phyloP scores from a whole-genome alignment of 2,113 vertebrate species.

The Apus apus region DNA sequence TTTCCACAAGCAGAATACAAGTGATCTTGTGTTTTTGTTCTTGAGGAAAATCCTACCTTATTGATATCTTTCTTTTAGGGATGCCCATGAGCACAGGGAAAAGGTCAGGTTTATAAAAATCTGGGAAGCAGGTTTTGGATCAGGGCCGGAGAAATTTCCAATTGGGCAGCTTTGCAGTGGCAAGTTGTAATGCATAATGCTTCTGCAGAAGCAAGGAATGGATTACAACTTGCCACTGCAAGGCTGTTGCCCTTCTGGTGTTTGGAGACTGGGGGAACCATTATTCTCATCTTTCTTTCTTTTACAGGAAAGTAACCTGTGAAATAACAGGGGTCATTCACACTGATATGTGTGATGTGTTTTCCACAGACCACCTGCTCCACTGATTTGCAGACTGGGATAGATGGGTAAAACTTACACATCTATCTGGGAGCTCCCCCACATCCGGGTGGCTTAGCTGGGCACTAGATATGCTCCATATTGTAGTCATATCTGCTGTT shows the following conservation, averaged over 20 bases:
- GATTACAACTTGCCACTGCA: neutral
- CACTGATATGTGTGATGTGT: rapidly evolving
- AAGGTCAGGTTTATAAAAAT: neutral
- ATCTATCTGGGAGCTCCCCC: neutral
- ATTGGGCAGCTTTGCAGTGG: too few species aligned
- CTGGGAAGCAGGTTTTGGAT: neutral
- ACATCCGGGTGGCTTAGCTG: neutral
- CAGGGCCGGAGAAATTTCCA: neutral
- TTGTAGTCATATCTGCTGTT: neutral
- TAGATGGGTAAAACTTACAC: neutral
- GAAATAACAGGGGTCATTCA: neutral
- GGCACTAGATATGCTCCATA: neutral
- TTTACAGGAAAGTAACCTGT: neutral
- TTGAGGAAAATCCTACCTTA: neutral
- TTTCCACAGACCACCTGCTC: neutral
- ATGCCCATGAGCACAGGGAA: neutral
- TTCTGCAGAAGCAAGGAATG: neutral
- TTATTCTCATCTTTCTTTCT: neutral
- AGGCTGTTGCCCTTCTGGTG: neutral
- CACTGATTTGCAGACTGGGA: neutral
- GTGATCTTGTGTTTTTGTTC: neutral
- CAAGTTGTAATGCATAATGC: too few species aligned
- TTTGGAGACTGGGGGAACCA: neutral
- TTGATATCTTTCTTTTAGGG: neutral
- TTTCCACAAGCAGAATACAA: neutral